These are phyloP conservation scores for Falco cherrug DNA, from an alignment of 2,797 vertebrate genomes.

Conservation along the genomic window DNA sequence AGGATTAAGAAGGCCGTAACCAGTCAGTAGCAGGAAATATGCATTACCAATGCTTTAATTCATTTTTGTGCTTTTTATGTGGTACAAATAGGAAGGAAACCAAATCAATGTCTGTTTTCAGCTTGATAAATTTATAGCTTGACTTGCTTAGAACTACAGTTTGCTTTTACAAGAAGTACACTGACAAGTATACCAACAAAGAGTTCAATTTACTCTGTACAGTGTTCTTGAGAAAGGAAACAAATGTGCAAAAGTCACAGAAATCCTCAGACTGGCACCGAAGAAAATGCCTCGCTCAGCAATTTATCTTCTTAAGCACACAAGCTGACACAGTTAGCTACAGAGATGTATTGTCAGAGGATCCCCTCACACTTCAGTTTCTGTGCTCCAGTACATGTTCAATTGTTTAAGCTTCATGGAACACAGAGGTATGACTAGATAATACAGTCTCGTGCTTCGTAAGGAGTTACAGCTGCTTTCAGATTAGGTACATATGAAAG, in stretches of 20 bases:
- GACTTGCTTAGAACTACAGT: background rate
- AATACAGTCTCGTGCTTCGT: background rate
- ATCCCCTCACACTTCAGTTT: background rate
- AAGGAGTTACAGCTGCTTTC: background rate
- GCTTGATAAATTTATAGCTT: background rate
- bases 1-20: background rate
- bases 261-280: background rate
- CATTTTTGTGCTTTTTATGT: background rate
- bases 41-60: background rate
- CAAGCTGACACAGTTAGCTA: background rate
- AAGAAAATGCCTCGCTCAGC: background rate
- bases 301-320: background rate
- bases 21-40: background rate
- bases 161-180: background rate
- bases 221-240: background rate
- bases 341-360: background rate
- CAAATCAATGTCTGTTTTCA: background rate
- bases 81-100: background rate
- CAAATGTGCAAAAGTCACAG: background rate
- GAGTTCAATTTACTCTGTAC: background rate
- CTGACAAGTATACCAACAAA: background rate
- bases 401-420: background rate
- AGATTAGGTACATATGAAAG: background rate
- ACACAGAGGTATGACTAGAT: background rate
- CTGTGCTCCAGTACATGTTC: background rate